phyloP scores from a whole-genome alignment of 1,140 invertebrate genomes.

The Lepidotrigona ventralis region DNA sequence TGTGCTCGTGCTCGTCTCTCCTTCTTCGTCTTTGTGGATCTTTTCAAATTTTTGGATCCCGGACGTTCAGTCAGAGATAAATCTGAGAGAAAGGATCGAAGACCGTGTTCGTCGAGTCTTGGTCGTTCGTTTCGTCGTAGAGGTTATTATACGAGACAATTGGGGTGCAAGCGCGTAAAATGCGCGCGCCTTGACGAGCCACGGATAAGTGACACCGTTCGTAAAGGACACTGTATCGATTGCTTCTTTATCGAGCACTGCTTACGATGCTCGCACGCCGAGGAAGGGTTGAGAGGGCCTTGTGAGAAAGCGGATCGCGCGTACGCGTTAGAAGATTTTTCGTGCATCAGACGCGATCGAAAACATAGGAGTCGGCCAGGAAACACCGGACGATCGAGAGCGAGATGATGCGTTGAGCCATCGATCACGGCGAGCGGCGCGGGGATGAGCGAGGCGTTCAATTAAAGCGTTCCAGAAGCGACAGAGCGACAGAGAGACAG shows the following conservation, averaged over 20 bases:
- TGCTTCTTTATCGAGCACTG: conserved; percentile 3
- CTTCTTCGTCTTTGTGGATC: neutral
- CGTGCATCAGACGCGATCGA: neutral
- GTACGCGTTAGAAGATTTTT: neutral
- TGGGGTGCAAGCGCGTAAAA: neutral
- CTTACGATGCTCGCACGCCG: neutral
- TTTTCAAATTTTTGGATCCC: neutral
- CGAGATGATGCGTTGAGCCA: conserved; percentile 57
- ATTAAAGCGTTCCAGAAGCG: conserved; percentile 44
- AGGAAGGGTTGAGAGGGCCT: neutral
- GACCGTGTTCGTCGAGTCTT: neutral
- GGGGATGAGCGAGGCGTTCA: conserved; percentile 45
- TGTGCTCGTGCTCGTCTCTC: neutral
- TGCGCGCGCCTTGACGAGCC: conserved; percentile 9
- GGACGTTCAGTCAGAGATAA: too few relatives aligned
- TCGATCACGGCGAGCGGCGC: conserved; percentile 47
- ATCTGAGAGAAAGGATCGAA: neutral
- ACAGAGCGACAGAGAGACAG: conserved; percentile 1
- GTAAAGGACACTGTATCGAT: conserved; percentile 14
- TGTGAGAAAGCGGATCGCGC: neutral
- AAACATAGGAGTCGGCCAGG: too few relatives aligned
- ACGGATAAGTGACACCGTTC: conserved; percentile 3
- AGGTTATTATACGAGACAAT: neutral
- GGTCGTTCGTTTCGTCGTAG: neutral
- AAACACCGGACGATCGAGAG: neutral